Percentiles rank a stretch among this genome's conserved stretches.
phyloP scores from a whole-genome alignment of 2,888 invertebrate genomes.

The Agrochola lychnidis region DNA sequence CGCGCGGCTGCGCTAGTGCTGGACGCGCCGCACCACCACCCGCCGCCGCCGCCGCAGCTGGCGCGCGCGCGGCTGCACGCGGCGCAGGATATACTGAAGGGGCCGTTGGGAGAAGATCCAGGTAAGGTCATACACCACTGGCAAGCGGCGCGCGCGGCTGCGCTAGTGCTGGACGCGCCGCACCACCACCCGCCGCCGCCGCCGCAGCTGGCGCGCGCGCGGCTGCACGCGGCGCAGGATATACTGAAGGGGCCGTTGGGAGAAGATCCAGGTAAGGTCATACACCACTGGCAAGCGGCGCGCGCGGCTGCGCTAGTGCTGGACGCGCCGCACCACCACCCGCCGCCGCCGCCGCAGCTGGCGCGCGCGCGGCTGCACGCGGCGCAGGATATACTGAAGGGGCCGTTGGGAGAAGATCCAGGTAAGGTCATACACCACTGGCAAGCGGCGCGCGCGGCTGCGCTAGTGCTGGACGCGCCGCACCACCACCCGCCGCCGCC shows the following conservation, averaged over 20 bases:
- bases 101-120: constrained; percentile 84
- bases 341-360: constrained; percentile 92
- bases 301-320: constrained; percentile 94
- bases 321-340: constrained; percentile 90
- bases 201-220: constrained; percentile 94
- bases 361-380: constrained; percentile 95
- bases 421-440: constrained; percentile 71
- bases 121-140: constrained; percentile 71
- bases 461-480: constrained; percentile 95
- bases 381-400: constrained; percentile 93
- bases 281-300: constrained; percentile 92
- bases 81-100: constrained; percentile 93
- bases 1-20: constrained; percentile 94
- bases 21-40: constrained; percentile 90
- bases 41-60: constrained; percentile 92
- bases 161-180: constrained; percentile 95
- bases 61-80: constrained; percentile 95
- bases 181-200: constrained; percentile 89
- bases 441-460: constrained; percentile 94
- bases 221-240: constrained; percentile 95
- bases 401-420: constrained; percentile 84
- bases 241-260: constrained; percentile 88
- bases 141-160: constrained; percentile 94
- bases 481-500: constrained; percentile 89
- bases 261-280: constrained; percentile 81